Evolutionary conservation across 2,113 vertebrate genomes (phyloP).

Genomic region (Cygnus buccinator): DNA sequence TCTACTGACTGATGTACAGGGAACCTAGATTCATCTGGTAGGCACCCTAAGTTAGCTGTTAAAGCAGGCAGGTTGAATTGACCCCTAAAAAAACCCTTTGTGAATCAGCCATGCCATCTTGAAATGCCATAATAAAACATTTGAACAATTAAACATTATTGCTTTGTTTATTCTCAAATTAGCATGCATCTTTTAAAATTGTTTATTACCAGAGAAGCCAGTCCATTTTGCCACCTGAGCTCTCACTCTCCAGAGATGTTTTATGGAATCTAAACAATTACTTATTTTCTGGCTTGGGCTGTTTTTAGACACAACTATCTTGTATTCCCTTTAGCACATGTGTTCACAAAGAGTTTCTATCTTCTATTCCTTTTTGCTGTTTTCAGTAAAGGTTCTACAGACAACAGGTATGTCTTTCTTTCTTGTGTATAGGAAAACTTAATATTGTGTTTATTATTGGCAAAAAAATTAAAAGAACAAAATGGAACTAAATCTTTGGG

Average conservation of each 20-base stretch:
- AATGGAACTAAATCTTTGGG: neutral
- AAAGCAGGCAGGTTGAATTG: neutral
- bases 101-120: neutral
- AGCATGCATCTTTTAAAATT: neutral
- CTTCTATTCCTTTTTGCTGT: neutral
- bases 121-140: neutral
- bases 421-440: neutral
- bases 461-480: neutral
- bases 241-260: neutral
- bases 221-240: neutral
- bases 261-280: neutral
- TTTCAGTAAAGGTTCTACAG: neutral
- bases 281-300: neutral
- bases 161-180: neutral
- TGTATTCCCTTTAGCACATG: neutral
- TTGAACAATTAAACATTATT: slow-evolving; percentile 18
- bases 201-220: slow-evolving; percentile 5
- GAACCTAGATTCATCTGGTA: neutral
- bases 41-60: neutral
- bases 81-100: neutral
- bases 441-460: neutral
- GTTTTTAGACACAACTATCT: neutral
- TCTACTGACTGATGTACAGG: neutral
- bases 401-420: neutral
- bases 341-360: neutral